These are phyloP conservation scores for Lutraria lutraria DNA, from an alignment of 2,888 invertebrate genomes.

Conservation along the genomic window DNA sequence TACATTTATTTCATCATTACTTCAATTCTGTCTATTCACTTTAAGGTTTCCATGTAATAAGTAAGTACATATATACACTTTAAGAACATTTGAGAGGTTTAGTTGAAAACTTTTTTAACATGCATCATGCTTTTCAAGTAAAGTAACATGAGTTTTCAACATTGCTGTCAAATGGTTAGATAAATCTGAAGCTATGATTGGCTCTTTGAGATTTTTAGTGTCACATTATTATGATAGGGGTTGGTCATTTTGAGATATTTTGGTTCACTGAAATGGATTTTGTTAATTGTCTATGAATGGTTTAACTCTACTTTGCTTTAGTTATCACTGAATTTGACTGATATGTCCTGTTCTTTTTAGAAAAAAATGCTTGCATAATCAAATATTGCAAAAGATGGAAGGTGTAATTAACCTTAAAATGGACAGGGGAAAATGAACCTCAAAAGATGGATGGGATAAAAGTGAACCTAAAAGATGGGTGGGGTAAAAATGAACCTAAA, in stretches of 20 bases:
- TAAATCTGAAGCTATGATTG: background rate
- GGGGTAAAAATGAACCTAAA: too few relatives aligned
- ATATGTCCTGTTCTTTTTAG: too few relatives aligned
- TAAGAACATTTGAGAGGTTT: background rate
- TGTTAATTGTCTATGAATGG: background rate
- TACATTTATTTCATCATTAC: background rate
- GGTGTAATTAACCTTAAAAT: background rate
- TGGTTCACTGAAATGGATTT: background rate
- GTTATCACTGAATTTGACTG: too few relatives aligned
- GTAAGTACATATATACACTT: constrained; percentile 55
- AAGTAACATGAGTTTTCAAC: background rate
- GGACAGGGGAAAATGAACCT: background rate
- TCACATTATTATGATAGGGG: background rate
- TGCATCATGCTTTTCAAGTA: background rate
- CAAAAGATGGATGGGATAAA: background rate
- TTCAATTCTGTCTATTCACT: constrained; percentile 25
- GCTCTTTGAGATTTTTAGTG: background rate
- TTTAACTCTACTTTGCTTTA: too few relatives aligned
- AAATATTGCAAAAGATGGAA: too few relatives aligned
- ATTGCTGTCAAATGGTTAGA: background rate
- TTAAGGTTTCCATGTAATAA: constrained; percentile 70
- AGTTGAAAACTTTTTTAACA: background rate
- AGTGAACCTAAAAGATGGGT: background rate
- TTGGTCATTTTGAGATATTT: background rate
- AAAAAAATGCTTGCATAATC: too few relatives aligned